Conservation (phyloP, 2,888 invertebrate species). For the Anorthoa munda region DNA sequence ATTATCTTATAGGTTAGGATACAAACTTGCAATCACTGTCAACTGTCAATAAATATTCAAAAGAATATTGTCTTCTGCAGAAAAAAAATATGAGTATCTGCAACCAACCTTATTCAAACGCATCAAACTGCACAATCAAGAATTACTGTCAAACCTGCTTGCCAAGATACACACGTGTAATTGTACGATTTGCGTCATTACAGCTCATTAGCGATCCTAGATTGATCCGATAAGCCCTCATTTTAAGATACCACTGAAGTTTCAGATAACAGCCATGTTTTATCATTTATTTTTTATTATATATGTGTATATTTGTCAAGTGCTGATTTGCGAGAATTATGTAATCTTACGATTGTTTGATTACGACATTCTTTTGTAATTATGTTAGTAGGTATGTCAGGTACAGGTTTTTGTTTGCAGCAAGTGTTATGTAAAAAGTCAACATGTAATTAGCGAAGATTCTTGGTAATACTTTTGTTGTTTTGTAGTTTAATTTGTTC, state of each 20-base stretch:
- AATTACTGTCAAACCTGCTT: conserved; percentile 26
- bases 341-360: conserved; percentile 26
- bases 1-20: no score
- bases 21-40: no score
- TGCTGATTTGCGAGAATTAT: conserved; percentile 39
- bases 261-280: conserved; percentile 71
- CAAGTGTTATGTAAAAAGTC: conserved; percentile 17
- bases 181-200: conserved; percentile 68
- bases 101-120: background rate
- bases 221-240: conserved; percentile 63
- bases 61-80: no score
- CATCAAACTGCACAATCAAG: background rate
- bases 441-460: background rate
- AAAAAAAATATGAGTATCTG: background rate
- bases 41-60: no score
- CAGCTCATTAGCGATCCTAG: conserved; percentile 45
- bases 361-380: conserved; percentile 22
- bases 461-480: conserved; percentile 2
- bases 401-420: conserved; percentile 9
- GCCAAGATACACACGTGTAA: conserved; percentile 60
- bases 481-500: background rate
- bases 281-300: conserved; percentile 65
- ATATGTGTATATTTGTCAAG: conserved; percentile 23
- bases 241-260: conserved; percentile 68
- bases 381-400: background rate